phyloP scores from a whole-genome alignment of 2,113 vertebrate species.

The Corapipo altera region DNA sequence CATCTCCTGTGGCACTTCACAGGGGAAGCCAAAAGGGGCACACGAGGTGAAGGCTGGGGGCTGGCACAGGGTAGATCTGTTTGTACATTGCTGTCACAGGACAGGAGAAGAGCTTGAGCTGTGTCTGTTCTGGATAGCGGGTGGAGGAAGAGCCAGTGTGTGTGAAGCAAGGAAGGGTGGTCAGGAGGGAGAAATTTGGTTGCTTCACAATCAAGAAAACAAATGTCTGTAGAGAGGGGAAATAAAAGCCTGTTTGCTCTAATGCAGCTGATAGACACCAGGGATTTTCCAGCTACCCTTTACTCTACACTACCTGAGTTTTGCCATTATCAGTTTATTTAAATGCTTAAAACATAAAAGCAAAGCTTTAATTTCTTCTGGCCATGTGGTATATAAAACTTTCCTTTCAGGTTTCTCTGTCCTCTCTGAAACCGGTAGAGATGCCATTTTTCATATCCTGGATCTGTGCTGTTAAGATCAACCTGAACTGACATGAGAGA shows the following conservation, averaged over 20 bases:
- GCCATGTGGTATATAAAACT: not conserved
- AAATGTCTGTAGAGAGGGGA: not conserved
- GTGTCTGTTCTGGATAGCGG: not conserved
- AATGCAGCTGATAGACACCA: not conserved
- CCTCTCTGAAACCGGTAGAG: not conserved
- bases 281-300: not conserved
- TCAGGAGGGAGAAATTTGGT: not conserved
- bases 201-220: not conserved
- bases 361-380: not conserved
- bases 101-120: not conserved
- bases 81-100: not conserved
- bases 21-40: not conserved
- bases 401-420: not conserved
- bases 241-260: not conserved
- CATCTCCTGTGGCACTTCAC: not conserved
- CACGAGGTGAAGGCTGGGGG: accelerated
- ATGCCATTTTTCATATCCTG: not conserved
- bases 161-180: not conserved
- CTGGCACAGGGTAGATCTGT: accelerated
- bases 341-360: not conserved
- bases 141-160: not conserved
- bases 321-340: not conserved
- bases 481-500: constrained; percentile 23
- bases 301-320: not conserved
- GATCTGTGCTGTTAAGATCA: not conserved